Conservation (phyloP, 2,113 vertebrate species). For the Eclectus roratus region DNA sequence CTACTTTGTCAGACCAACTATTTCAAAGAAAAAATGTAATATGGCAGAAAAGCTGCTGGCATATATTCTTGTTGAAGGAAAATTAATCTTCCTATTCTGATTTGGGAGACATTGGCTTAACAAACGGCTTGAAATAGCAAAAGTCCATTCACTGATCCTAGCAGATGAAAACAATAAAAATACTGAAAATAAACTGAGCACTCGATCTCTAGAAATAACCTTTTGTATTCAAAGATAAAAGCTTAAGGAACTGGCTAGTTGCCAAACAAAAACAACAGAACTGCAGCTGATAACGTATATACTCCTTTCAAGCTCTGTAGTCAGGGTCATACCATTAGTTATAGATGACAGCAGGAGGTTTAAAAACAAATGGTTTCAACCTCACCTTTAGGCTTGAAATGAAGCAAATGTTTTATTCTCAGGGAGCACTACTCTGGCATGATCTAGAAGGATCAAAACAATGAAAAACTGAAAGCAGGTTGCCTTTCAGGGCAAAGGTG, state of each 20-base stretch:
- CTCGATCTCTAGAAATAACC: conserved; percentile 32
- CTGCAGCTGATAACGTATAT: conserved; percentile 33
- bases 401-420: conserved; percentile 37
- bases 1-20: background rate
- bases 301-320: conserved; percentile 35
- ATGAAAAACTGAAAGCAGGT: background rate
- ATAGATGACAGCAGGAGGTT: conserved; percentile 37
- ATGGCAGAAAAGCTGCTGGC: background rate
- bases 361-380: conserved; percentile 54
- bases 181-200: conserved; percentile 18
- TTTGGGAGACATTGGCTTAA: background rate
- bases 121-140: background rate
- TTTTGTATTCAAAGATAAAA: conserved; percentile 55
- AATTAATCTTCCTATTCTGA: background rate
- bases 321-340: conserved; percentile 50
- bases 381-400: conserved; percentile 40
- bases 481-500: background rate
- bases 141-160: background rate
- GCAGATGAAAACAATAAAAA: conserved; percentile 45
- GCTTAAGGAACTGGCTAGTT: conserved; percentile 24
- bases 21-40: background rate
- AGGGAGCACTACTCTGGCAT: background rate
- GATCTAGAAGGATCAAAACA: conserved; percentile 9
- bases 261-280: background rate
- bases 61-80: background rate